These are phyloP conservation scores for Xiphorhynchus erythropygius DNA, from an alignment of 2,797 vertebrate species.

Conservation along the genomic window DNA sequence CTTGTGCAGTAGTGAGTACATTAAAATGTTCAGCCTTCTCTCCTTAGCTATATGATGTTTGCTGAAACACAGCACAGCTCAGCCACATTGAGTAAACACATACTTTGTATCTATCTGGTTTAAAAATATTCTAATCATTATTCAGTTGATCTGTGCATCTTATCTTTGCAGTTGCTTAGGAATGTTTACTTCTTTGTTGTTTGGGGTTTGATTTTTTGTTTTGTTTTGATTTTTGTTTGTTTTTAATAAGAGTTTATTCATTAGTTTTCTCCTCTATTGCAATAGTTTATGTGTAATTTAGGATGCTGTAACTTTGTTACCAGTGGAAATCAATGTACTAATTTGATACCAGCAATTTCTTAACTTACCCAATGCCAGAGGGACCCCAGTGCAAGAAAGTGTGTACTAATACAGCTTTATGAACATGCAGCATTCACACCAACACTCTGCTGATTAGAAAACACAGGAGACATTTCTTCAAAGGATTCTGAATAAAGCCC, in stretches of 20 bases:
- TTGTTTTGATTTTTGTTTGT: not conserved
- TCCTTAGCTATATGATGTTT: not conserved
- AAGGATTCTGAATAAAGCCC: slow-evolving; percentile 39
- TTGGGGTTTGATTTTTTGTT: not conserved
- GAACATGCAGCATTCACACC: not conserved
- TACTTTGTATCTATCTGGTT: not conserved
- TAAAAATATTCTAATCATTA: not conserved
- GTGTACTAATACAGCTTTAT: not conserved
- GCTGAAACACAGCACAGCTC: not conserved
- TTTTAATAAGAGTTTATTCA: not conserved
- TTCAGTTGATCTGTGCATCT: not conserved
- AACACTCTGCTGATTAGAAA: slow-evolving; percentile 37
- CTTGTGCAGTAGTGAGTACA: not conserved
- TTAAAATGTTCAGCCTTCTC: not conserved
- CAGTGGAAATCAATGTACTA: not conserved
- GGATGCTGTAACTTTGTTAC: not conserved
- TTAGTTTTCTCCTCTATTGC: not conserved
- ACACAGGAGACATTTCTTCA: slow-evolving; percentile 52
- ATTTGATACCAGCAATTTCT: not conserved
- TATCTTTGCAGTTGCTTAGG: not conserved
- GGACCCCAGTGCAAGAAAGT: not conserved
- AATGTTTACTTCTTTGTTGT: not conserved
- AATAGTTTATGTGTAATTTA: slow-evolving; percentile 4
- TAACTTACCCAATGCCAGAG: not conserved
- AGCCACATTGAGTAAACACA: not conserved